These are phyloP conservation scores for Siphlonurus alternatus DNA, from an alignment of 2,888 invertebrate genomes.

Conservation along the genomic window DNA sequence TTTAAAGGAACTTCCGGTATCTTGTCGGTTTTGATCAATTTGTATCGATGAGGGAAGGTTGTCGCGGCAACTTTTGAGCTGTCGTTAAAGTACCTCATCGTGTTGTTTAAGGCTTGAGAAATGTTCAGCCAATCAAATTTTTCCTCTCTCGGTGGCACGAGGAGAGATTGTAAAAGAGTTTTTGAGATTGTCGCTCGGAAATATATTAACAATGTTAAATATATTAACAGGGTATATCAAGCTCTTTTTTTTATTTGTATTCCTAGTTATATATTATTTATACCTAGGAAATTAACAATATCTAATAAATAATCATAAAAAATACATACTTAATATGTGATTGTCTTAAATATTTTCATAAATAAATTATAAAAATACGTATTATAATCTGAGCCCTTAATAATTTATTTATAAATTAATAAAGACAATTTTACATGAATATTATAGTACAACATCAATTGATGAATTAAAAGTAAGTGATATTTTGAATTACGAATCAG, in stretches of 20 bases:
- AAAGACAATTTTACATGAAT: too few relatives aligned
- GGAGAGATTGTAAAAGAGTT: too few relatives aligned
- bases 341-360: not conserved
- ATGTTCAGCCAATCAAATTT: not conserved
- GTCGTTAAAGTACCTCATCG: not conserved
- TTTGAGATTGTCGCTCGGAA: not conserved
- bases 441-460: too few relatives aligned
- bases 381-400: not conserved
- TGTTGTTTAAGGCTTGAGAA: not conserved
- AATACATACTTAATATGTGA: not conserved
- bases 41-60: not conserved
- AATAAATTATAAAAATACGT: not conserved
- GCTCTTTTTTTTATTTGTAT: too few relatives aligned
- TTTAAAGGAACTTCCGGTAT: constrained; percentile 31
- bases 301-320: not conserved
- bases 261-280: not conserved
- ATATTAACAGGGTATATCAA: not conserved
- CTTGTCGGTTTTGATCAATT: constrained; percentile 12
- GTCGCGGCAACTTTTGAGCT: not conserved
- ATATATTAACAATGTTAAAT: not conserved
- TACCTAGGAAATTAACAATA: not conserved
- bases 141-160: not conserved
- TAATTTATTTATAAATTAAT: not conserved
- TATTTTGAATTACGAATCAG: too few relatives aligned
- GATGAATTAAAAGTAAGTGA: too few relatives aligned